A percentile compares a stretch with the other conserved stretches of the same genome.
Conservation (phyloP, 2,888 invertebrate genomes). For the Anthrax anthrax region DNA sequence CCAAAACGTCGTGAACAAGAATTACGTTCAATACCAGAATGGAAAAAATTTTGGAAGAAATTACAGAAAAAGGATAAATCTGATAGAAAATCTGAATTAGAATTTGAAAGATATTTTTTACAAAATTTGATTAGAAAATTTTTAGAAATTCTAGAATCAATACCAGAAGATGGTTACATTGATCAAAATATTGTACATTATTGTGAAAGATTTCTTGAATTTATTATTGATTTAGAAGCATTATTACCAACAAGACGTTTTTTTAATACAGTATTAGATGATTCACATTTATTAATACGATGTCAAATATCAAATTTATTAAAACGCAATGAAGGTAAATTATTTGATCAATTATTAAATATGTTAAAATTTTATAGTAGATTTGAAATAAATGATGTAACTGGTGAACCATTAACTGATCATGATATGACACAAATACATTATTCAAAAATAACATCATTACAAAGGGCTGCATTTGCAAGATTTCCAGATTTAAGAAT, state of each 20-base stretch:
- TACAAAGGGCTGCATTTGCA: conserved; percentile 87
- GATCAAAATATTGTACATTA: conserved; percentile 49
- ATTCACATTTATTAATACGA: conserved; percentile 82
- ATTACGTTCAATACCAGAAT: conserved; percentile 71
- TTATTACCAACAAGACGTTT: conserved; percentile 89
- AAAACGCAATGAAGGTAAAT: conserved; percentile 65
- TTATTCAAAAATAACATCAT: conserved; percentile 78
- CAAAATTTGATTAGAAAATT: conserved; percentile 74
- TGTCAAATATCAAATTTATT: conserved; percentile 69
- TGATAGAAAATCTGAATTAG: conserved; percentile 49
- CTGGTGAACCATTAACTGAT: conserved; percentile 86
- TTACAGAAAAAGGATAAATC: conserved; percentile 66
- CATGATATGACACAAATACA: conserved; percentile 88
- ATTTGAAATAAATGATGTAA: conserved; percentile 95
- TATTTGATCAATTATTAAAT: conserved; percentile 78
- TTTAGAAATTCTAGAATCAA: conserved; percentile 60
- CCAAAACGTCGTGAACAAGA: conserved; percentile 73
- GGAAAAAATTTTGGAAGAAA: conserved; percentile 83
- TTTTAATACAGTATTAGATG: conserved; percentile 92
- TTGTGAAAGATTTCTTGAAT: conserved; percentile 89
- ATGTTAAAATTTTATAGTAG: conserved; percentile 93
- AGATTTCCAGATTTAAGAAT: conserved; percentile 74
- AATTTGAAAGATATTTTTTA: conserved; percentile 79
- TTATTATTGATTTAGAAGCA: conserved; percentile 92
- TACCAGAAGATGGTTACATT: conserved; percentile 48